A percentile compares a stretch with the other conserved stretches of the same genome.
These are phyloP conservation scores for Hypomecis atomaria DNA, from an alignment of 2,888 invertebrate species.

Conservation along the genomic window DNA sequence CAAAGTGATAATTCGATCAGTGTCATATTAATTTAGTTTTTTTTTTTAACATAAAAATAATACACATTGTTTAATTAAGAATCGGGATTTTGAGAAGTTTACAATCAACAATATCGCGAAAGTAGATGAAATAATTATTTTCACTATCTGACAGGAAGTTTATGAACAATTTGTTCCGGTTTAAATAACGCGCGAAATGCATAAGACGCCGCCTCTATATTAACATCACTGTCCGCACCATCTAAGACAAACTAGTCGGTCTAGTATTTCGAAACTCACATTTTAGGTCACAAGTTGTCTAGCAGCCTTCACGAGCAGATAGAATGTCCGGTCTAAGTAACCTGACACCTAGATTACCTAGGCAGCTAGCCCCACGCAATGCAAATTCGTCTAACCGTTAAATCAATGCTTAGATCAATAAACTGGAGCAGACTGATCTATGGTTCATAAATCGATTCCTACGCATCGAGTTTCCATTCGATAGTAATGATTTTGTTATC, in stretches of 20 bases:
- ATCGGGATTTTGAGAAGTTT: no score
- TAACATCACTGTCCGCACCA: neutral
- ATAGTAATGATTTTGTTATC: constrained; percentile 18
- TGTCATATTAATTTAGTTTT: no score
- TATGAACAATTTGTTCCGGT: no score
- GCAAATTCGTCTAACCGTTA: constrained; percentile 56
- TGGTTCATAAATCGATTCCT: constrained; percentile 30
- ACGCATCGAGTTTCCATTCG: constrained; percentile 20
- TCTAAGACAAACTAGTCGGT: constrained; percentile 7
- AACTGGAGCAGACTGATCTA: constrained; percentile 26
- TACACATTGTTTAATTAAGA: no score
- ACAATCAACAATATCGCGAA: no score
- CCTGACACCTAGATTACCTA: constrained; percentile 44
- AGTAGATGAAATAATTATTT: no score
- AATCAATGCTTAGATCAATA: constrained; percentile 34
- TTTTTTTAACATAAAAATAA: no score
- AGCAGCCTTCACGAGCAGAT: constrained; percentile 62
- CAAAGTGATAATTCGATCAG: no score
- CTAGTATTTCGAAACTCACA: constrained; percentile 46
- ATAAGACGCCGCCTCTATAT: neutral
- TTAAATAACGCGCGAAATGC: no score
- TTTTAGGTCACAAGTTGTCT: constrained; percentile 52
- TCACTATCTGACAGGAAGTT: no score
- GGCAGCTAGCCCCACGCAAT: constrained; percentile 55
- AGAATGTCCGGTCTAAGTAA: constrained; percentile 72